Base-by-base conservation (phyloP, 2,797 vertebrate genomes). In the Dallia pectoralis region DNA sequence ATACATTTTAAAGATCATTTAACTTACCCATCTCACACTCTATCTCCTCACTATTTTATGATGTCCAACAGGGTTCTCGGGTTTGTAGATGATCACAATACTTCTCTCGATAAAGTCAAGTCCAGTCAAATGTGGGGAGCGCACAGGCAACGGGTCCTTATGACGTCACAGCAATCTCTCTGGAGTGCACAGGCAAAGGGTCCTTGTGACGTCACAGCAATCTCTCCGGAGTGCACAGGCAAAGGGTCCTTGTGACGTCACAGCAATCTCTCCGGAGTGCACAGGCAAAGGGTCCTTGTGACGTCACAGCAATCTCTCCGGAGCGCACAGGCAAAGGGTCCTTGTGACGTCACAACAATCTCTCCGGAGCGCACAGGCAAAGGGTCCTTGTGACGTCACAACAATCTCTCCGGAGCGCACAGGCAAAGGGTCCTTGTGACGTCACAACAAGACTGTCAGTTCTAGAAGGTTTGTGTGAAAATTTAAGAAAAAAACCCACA, bases 191-290 rank as follows among this genome's bases (percentile, higher is more conserved):
- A 66, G 30, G 62, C 77, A 56, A 22, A 25, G 22, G 73, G 72
- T 73, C 67, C 71, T 56, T 49, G 69, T 36, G 65, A 71, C 72
- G 74, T 74, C 75, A 76, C 66, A 56, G 66, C 73, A 70, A 48
- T 65, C 74, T 62, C 61, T 44, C 2, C 30, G 47, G 62, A n/a
- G n/a, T n/a, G n/a, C n/a, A n/a, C 59, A 66, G 30, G 62, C 77
- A 56, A 22, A 25, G 22, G 73, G 72, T 73, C 67, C 71, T 56
- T 49, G 69, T 36, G 65, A 71, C 72, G 74, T 74, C 75, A 76
- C 66, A 56, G 66, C 73, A 70, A 48, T 65, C 74, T 62, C 61
- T 44, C 2, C 30, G 74, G 67, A 19, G 51, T 29, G 44, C 47
- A 51, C 27, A 30, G 53, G 40, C 63, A 30, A 73, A n/a, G n/a